phyloP scores from a whole-genome alignment of 2,797 vertebrate species.

The Neoniphon sammara region DNA sequence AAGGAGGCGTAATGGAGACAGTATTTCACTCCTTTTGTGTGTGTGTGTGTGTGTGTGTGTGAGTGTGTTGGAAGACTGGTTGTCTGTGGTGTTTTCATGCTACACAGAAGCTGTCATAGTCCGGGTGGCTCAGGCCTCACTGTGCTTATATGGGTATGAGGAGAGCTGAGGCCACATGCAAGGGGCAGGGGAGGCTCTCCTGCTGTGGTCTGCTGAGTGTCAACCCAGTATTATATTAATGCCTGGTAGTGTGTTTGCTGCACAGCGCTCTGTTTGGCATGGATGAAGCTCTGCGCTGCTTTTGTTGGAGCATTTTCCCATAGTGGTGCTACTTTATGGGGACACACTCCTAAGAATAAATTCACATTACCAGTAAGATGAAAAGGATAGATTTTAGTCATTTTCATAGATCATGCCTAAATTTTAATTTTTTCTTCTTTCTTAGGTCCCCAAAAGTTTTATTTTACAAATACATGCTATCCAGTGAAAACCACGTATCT shows the following conservation, averaged over 20 bases:
- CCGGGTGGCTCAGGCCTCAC: constrained; percentile 18
- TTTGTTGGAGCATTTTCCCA: background rate
- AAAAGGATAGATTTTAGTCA: no score
- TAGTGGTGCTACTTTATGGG: no score
- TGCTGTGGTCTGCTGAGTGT: constrained; percentile 18
- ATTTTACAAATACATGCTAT: background rate
- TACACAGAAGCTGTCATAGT: constrained; percentile 24
- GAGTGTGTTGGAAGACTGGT: background rate
- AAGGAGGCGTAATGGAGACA: background rate
- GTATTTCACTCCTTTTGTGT: background rate
- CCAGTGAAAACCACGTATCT: no score
- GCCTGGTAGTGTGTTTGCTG: background rate
- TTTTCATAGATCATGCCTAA: no score
- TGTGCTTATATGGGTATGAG: constrained; percentile 4
- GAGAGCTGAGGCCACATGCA: constrained; percentile 19
- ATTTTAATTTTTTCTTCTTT: no score
- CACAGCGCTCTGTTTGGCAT: background rate
- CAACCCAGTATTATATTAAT: constrained; percentile 8
- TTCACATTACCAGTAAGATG: no score
- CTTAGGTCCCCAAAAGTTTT: no score
- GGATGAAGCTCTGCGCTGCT: background rate
- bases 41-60: background rate
- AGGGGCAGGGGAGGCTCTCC: background rate
- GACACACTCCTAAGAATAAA: no score
- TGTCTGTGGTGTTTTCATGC: constrained; percentile 4